Evolutionary conservation across 2,888 invertebrate species (phyloP), one percentile per base, ranked within the genome.

Genomic region (Halocaridina rubra): DNA sequence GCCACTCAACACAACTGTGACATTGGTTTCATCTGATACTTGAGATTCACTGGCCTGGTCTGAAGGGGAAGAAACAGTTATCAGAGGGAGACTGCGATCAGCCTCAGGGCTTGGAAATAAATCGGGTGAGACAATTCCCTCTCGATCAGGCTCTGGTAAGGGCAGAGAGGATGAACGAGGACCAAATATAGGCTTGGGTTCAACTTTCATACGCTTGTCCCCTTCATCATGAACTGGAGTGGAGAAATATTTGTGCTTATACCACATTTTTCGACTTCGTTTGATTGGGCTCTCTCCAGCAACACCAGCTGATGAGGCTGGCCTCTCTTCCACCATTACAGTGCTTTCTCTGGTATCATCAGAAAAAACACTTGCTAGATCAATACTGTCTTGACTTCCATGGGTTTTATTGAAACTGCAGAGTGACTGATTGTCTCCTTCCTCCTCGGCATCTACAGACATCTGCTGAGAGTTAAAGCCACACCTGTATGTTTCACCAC

Each of bases 151-250:
- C 33, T 77, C 80, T 4, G 87, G 87, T 16, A 85, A 57, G 27
- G 87, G 87, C 3, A 87, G 80, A 29, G 87, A 87, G 57, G 85
- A 85, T 30, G 87, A 85, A 19, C 87, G 81, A 3, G 80, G 85
- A 4, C 81, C 82, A 46, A 87, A 71, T 7, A 80, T 59, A 3
- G 79, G 57, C n/a, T 85, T 84, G 7, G 77, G 79, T 24, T 76
- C 79, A 10, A 46, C 30, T 30, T 85, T 87, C 29, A 76, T 67
- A 53, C 69, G 64, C 27, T 87, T 81, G 22, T 87, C 87, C 16
- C 59, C 79, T 19, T 87, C 87, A 16, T 87, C 87, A 82, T 82
- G 85, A 22, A 87, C 87, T 39, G 87, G 87, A 13, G 87, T 87
- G 27, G 81, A 81, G 67, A 87, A 87, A 69, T 87, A 81, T 19